phyloP scores from a whole-genome alignment of 2,888 invertebrate species.

The Drosophila helvetica region DNA sequence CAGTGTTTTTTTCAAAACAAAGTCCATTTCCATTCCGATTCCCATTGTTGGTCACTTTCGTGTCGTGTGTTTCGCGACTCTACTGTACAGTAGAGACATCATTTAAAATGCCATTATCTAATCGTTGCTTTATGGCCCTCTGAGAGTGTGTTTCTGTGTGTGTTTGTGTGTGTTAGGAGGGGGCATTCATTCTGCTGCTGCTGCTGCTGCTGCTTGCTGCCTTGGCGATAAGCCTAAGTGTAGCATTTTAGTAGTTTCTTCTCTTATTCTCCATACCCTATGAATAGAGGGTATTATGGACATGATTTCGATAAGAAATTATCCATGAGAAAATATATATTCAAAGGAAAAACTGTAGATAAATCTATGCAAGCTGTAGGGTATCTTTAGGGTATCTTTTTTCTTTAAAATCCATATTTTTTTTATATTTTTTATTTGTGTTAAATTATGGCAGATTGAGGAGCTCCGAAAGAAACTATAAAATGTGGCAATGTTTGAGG shows the following conservation, averaged over 20 bases:
- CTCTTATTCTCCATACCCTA: neutral
- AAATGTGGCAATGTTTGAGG: conserved; percentile 43
- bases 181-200: conserved; percentile 8
- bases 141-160: neutral
- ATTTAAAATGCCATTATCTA: conserved; percentile 72
- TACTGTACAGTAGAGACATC: conserved; percentile 73
- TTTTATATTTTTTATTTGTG: conserved; percentile 16
- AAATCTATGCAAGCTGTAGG: no score
- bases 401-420: neutral
- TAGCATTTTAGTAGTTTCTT: conserved; percentile 54
- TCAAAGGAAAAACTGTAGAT: no score
- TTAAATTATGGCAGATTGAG: conserved; percentile 48
- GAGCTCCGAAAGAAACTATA: conserved; percentile 38
- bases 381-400: no score
- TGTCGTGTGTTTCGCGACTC: conserved; percentile 49
- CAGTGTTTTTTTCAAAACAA: conserved; percentile 66
- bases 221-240: conserved; percentile 62
- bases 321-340: no score
- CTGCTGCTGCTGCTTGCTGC: neutral
- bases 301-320: neutral
- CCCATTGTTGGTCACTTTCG: conserved; percentile 57
- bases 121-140: conserved; percentile 45
- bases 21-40: conserved; percentile 65
- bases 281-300: neutral
- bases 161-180: conserved; percentile 11